Base-by-base conservation (phyloP, 2,113 vertebrate species). In the Romanogobio albipinnatus region DNA sequence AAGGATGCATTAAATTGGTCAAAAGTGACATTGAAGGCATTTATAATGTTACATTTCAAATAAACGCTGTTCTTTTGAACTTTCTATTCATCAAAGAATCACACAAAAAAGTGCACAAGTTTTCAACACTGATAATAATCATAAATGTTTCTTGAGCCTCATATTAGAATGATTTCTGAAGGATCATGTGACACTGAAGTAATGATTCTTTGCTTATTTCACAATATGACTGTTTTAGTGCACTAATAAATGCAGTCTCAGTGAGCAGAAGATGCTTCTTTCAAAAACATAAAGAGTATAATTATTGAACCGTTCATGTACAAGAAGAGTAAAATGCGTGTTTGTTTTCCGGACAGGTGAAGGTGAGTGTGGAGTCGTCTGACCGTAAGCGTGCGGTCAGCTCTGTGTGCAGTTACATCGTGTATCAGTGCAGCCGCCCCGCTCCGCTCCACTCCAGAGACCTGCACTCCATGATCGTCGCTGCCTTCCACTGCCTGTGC, bases 381-480 rank as follows among this genome's bases (percentile, higher is more conserved):
- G 97, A 97, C 36, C 92, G 92, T 17, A 95, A 94, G 89, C 92
- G 96, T 15, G 97, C 95, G 0, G 94, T 98, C 56, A 95, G 95
- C 26, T 96, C 96, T 0, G 94, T 98, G 39, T 99, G 97, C 83
- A 90, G 93, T 84, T 98, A 96, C 86, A 99, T 99, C 0, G 96
- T 97, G 66, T 96, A 96, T 90, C 97, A 97, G 92, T 99, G 97
- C 91, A 96, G 96, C 86, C 96, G 97, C 11, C 97, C 97, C 0
- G 97, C 97, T 24, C 97, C 96, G 0, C 94, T 96, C 33, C 97
- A 98, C 93, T 98, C 97, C 82, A 93, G 96, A 5, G 97, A 98
- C 84, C 95, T 99, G 17, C 97, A 99, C 93, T 99, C 97, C 87
- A 97, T 98, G 96, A 99, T 99, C 0, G 96, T 98, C 0, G 97